Conservation (phyloP, 2,888 invertebrate species). For the Dolichopus griseipennis region DNA sequence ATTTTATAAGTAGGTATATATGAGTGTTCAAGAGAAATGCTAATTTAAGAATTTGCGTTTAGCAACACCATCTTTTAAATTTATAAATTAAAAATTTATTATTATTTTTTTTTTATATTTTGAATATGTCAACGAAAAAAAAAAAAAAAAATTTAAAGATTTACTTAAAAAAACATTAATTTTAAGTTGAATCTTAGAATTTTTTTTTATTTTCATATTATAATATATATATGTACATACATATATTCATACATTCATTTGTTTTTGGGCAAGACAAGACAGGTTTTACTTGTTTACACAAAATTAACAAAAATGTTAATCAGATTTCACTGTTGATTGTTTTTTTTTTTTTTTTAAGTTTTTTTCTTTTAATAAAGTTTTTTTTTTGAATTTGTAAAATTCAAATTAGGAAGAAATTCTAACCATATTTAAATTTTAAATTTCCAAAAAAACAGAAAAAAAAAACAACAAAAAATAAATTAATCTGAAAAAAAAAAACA, state of each 20-base stretch:
- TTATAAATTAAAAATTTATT: no score
- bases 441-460: no score
- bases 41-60: no score
- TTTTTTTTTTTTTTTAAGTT: not conserved
- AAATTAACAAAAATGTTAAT: conserved; percentile 5
- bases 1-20: no score
- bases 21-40: no score
- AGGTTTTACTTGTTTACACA: conserved; percentile 4
- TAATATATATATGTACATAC: no score
- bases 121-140: no score
- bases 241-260: no score
- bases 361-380: not conserved
- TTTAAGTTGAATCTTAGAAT: not conserved
- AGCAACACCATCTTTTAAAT: no score
- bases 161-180: not conserved
- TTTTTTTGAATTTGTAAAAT: not conserved
- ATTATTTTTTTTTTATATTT: no score
- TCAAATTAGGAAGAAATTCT: conserved; percentile 6
- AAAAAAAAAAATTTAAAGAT: no score
- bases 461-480: not conserved
- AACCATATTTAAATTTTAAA: not conserved
- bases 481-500: not conserved
- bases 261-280: not conserved
- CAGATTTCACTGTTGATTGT: not conserved
- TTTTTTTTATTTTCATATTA: not conserved